phyloP scores from a whole-genome alignment of 1,140 invertebrate species.

The Ptiloglossa arizonensis region DNA sequence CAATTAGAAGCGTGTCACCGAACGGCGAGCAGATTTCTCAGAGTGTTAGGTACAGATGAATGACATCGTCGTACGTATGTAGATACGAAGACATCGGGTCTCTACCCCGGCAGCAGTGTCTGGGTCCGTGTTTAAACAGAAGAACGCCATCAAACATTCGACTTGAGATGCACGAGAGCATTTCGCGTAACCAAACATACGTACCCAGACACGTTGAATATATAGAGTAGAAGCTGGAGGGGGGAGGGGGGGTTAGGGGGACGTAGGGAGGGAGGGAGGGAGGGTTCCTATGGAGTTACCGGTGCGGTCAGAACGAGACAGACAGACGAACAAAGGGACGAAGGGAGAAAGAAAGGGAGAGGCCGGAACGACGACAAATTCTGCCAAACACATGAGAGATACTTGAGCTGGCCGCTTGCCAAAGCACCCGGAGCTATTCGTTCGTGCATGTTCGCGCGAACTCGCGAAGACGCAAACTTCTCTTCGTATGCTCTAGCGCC shows the following conservation, averaged over 20 bases:
- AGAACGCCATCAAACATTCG: constrained; percentile 68
- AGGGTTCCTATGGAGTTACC: constrained; percentile 7
- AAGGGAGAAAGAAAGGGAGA: background rate
- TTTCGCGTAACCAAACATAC: constrained; percentile 70
- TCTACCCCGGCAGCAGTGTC: constrained; percentile 44
- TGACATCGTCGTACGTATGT: constrained; percentile 50
- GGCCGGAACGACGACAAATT: constrained; percentile 64
- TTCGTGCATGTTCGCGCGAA: constrained; percentile 55
- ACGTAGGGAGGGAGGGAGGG: no score
- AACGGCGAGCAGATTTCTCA: background rate
- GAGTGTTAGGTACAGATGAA: background rate
- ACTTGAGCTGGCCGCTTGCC: constrained; percentile 67
- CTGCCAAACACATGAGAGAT: constrained; percentile 71
- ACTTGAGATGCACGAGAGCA: constrained; percentile 67
- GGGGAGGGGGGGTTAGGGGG: no score
- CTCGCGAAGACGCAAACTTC: constrained; percentile 41
- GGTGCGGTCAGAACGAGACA: constrained; percentile 17
- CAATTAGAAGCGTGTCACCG: constrained; percentile 1
- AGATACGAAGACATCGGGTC: constrained; percentile 53
- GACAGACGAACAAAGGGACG: constrained; percentile 16
- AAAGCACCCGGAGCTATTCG: constrained; percentile 60
- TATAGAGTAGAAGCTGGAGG: constrained; percentile 24
- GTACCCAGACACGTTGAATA: constrained; percentile 58
- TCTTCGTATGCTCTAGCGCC: constrained; percentile 50
- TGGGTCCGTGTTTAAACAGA: constrained; percentile 64